A percentile compares a stretch with the other conserved stretches of the same genome.
phyloP scores from a whole-genome alignment of 2,797 vertebrate species.

The Notolabrus celidotus region DNA sequence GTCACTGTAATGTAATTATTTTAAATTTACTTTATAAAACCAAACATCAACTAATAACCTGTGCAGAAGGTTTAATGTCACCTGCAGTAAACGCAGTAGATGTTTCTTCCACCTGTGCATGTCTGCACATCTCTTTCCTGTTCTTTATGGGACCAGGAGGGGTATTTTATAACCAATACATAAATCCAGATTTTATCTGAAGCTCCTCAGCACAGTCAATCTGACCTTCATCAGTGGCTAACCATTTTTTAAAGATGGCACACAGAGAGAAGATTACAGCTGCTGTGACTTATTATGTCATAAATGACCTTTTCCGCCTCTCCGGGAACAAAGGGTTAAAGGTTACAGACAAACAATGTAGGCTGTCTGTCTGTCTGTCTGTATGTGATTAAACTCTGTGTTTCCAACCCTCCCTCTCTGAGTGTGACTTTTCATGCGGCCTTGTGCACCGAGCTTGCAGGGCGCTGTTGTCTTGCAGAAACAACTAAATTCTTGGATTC shows the following conservation, averaged over 20 bases:
- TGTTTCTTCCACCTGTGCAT: not conserved
- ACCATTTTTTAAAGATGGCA: constrained; percentile 17
- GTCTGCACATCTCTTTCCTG: not conserved
- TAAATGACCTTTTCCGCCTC: constrained; percentile 58
- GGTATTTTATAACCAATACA: not conserved
- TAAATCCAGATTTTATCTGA: not conserved
- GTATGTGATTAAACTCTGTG: constrained; percentile 43
- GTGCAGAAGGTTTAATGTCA: not conserved
- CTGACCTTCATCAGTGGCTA: not conserved
- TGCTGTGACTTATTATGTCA: constrained; percentile 41
- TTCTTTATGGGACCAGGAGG: not conserved
- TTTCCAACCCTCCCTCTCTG: constrained; percentile 29
- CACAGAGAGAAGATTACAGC: constrained; percentile 14
- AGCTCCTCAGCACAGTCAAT: not conserved
- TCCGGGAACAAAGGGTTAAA: constrained; percentile 69
- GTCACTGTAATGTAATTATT: not conserved
- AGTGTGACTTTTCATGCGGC: constrained; percentile 48
- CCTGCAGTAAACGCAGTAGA: not conserved
- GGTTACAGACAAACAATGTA: constrained; percentile 66
- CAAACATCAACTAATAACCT: not conserved
- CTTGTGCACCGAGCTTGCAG: constrained; percentile 38
- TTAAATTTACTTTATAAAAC: too few relatives aligned
- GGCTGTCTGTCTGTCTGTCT: constrained; percentile 61
- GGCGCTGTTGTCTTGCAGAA: constrained; percentile 57
- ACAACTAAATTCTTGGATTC: constrained; percentile 45